These are phyloP conservation scores for Pachymerium ferrugineum DNA, from an alignment of 2,888 invertebrate species.

Conservation along the genomic window DNA sequence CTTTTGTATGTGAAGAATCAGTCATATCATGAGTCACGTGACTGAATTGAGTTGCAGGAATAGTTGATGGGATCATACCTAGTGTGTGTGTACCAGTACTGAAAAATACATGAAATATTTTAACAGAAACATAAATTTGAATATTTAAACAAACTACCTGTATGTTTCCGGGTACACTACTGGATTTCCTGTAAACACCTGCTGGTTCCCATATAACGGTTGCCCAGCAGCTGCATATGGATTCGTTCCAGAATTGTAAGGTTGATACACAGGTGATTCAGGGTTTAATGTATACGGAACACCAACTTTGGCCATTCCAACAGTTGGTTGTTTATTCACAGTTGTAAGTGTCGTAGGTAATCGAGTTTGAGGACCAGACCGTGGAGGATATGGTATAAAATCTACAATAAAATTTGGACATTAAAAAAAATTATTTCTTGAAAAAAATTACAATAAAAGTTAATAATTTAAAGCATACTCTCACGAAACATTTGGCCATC, in stretches of 20 bases:
- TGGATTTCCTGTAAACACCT: constrained; percentile 36
- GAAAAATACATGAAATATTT: background rate
- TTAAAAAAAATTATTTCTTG: background rate
- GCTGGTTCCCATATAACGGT: constrained; percentile 32
- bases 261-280: constrained; percentile 36
- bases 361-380: constrained; percentile 21
- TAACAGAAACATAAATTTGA: background rate
- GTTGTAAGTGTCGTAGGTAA: constrained; percentile 17
- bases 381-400: constrained; percentile 5
- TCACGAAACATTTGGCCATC: constrained; percentile 39
- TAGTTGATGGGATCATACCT: constrained; percentile 31
- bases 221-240: constrained; percentile 36
- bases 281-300: constrained; percentile 34
- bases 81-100: constrained; percentile 30
- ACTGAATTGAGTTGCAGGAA: constrained; percentile 12
- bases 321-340: background rate
- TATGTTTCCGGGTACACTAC: constrained; percentile 36
- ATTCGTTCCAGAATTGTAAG: constrained; percentile 37
- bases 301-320: constrained; percentile 32
- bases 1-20: background rate
- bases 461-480: background rate
- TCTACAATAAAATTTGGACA: background rate
- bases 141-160: constrained; percentile 24
- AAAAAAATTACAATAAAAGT: background rate
- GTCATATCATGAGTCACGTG: constrained; percentile 9